Base-by-base conservation (phyloP, 2,797 vertebrate species). In the Poeciliopsis turneri region DNA sequence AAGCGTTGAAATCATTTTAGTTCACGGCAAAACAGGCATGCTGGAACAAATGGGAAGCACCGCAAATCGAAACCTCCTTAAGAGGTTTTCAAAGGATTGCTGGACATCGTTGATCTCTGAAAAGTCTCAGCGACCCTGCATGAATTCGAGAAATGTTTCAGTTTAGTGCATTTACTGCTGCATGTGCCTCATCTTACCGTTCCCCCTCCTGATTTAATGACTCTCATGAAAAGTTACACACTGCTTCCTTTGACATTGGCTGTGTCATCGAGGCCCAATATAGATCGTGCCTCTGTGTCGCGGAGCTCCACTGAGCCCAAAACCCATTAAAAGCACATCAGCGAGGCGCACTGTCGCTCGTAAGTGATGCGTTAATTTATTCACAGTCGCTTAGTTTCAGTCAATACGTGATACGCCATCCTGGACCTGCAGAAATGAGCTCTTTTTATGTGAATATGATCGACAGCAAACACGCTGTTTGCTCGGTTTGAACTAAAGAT, bases 241-340 rank as follows among this genome's bases (percentile, higher is more conserved):
- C 28, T 53, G 36, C 51, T 76, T 28, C 33, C 25, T 25, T 39
- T 10, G 47, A 61, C 51, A 46, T 46, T 28, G 20, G 25, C 36
- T 51, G 28, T 61, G 28, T 51, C 12, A 45, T 15, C 25, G 30
- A 28, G 71, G 76, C 0, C 30, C 55, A 33, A 74, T 68, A 36
- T 61, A 76, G 23, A 10, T 72, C 12, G 20, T 36, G 46, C 46
- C 41, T 80, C 25, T 73, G 33, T 1, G 4, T 57, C 25, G 15
- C 23, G 46, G 15, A 71, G 10, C 53, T 71, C 74, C 55, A n/a
- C 11, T 51, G 51, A 59, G 43, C n/a, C 25, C 0, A 77, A 41
- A 81, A 79, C 51, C 0, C 43, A 74, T 74, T 79, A 82, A 39
- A 72, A 75, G 75, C 49, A 73, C 68, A 75, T 79, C 72, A 75